Evolutionary conservation across 2,113 vertebrate genomes (phyloP).

Genomic region (Podarcis muralis): DNA sequence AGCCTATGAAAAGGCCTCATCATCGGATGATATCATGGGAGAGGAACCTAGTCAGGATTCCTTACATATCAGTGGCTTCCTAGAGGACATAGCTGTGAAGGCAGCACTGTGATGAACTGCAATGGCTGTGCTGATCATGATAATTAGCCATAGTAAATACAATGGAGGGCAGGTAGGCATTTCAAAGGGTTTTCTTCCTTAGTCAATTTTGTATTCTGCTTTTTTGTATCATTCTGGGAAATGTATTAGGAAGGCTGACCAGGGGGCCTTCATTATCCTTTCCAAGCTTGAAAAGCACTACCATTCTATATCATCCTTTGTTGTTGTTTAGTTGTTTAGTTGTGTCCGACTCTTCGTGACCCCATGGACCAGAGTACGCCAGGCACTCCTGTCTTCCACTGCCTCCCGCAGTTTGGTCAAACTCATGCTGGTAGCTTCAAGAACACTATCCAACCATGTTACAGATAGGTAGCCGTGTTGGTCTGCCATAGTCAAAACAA

Average conservation of each 20-base stretch:
- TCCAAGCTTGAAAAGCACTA: neutral
- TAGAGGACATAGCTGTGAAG: neutral
- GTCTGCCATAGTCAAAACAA: too few relatives aligned
- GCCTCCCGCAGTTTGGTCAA: too few relatives aligned
- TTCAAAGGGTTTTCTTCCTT: neutral
- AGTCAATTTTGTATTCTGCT: neutral
- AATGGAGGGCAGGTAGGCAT: neutral
- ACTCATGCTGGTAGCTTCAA: too few relatives aligned
- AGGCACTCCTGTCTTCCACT: too few relatives aligned
- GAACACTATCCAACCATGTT: too few relatives aligned
- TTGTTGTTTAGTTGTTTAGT: too few relatives aligned
- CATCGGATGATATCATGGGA: constrained; percentile 13
- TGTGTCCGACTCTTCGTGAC: too few relatives aligned
- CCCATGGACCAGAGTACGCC: too few relatives aligned
- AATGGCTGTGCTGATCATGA: neutral
- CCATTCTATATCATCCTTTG: neutral
- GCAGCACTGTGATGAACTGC: neutral
- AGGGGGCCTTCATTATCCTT: neutral
- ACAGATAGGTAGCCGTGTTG: too few relatives aligned
- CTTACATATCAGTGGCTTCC: neutral
- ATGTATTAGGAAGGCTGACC: neutral
- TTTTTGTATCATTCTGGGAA: neutral
- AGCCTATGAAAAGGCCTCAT: neutral
- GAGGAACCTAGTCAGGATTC: constrained; percentile 36
- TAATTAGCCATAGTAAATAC: neutral